phyloP scores from a whole-genome alignment of 1,140 invertebrate genomes.

The Drosophila grimshawi region DNA sequence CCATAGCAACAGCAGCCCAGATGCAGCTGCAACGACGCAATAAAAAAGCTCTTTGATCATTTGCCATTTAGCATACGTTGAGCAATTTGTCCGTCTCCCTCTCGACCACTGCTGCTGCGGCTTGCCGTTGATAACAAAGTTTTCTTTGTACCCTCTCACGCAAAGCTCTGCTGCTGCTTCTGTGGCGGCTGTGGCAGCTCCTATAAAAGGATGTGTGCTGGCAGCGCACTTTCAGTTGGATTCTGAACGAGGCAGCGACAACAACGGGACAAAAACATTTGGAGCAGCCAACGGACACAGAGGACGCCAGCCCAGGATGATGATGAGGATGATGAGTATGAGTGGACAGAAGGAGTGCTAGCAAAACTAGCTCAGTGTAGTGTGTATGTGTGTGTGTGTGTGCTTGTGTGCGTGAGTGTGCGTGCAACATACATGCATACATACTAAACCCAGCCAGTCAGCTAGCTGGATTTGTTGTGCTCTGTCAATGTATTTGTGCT shows the following conservation, averaged over 20 bases:
- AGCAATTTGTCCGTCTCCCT: slow-evolving; percentile 20
- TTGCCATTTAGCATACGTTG: slow-evolving; percentile 43
- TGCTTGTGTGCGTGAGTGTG: slow-evolving; percentile 13
- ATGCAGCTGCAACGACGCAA: slow-evolving; percentile 47
- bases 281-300: slow-evolving; percentile 22
- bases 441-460: slow-evolving; percentile 4
- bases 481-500: slow-evolving; percentile 27
- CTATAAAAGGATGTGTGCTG: slow-evolving; percentile 77
- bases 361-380: slow-evolving; percentile 68
- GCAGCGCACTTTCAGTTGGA: slow-evolving; percentile 75
- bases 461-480: neutral
- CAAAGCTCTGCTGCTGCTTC: slow-evolving; percentile 46
- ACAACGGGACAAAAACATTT: slow-evolving; percentile 25
- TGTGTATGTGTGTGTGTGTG: slow-evolving; percentile 24
- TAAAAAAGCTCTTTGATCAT: slow-evolving; percentile 76
- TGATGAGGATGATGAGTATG: neutral
- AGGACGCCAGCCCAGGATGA: slow-evolving; percentile 27
- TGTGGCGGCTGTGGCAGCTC: neutral
- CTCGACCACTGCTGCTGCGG: slow-evolving; percentile 18
- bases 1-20: slow-evolving; percentile 5
- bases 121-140: slow-evolving; percentile 63
- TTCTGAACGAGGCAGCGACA: slow-evolving; percentile 75
- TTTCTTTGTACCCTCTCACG: slow-evolving; percentile 33
- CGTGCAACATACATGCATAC: slow-evolving; percentile 9
- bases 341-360: slow-evolving; percentile 53